Conservation (phyloP, 2,888 invertebrate genomes). For the Ametastegia equiseti region DNA sequence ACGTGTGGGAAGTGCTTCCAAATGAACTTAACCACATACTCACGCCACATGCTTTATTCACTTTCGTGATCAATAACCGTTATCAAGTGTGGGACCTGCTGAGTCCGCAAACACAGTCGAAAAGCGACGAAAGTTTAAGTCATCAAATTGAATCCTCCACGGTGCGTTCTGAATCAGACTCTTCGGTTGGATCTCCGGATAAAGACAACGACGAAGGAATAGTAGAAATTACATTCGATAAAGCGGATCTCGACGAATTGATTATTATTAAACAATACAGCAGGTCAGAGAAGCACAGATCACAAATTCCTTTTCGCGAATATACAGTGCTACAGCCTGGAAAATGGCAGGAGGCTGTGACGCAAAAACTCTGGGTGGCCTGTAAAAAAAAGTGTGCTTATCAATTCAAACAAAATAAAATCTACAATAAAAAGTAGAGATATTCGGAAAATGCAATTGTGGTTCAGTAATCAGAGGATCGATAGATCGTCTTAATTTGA, state of each 20-base stretch:
- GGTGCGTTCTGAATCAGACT: not conserved
- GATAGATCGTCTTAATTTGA: not conserved
- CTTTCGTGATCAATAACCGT: constrained; percentile 8
- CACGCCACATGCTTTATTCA: not conserved
- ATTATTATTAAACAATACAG: not conserved
- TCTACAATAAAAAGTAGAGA: not conserved
- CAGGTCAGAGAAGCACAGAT: not conserved
- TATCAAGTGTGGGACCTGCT: not conserved
- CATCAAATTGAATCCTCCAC: not conserved
- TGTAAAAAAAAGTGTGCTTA: not conserved
- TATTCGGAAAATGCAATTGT: not conserved
- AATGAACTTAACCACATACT: not conserved
- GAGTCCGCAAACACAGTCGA: not conserved
- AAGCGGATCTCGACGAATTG: not conserved
- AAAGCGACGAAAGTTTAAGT: not conserved
- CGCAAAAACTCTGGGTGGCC: constrained; percentile 1
- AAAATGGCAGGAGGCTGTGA: not conserved
- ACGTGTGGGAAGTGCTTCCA: not conserved
- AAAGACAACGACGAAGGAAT: not conserved
- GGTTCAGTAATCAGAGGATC: not conserved
- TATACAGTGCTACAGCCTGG: constrained; percentile 5
- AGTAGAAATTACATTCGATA: not conserved
- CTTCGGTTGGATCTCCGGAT: not conserved
- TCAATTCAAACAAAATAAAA: not conserved
- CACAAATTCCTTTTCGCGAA: constrained; percentile 17